These are phyloP conservation scores for Podocnemis expansa DNA, from an alignment of 2,113 vertebrate genomes.

Conservation along the genomic window DNA sequence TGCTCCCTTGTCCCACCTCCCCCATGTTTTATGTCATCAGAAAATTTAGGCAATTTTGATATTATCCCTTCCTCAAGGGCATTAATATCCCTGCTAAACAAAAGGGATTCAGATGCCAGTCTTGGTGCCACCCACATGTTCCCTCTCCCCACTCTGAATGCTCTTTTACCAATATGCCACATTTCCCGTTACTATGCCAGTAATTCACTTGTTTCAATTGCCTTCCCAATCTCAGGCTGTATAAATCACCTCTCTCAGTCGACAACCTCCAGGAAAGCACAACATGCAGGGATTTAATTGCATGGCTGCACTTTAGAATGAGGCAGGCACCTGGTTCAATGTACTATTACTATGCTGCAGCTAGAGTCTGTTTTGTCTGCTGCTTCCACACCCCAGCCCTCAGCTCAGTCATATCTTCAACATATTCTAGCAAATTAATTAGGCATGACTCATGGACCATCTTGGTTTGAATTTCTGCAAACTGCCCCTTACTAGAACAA, in stretches of 20 bases:
- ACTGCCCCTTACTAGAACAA: conserved; percentile 69
- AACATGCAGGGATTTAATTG: not conserved
- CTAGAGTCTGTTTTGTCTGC: conserved; percentile 57
- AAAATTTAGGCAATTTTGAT: not conserved
- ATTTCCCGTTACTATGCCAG: not conserved
- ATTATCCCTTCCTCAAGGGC: conserved; percentile 31
- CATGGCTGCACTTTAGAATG: not conserved
- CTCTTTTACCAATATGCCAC: not conserved
- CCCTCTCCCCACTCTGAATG: not conserved
- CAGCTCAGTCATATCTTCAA: conserved; percentile 31
- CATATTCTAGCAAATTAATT: conserved; percentile 48
- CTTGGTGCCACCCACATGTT: rapidly evolving
- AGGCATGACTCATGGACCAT: conserved; percentile 64
- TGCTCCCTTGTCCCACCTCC: not conserved
- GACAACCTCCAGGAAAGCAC: not conserved
- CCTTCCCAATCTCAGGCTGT: not conserved
- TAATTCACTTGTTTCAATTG: conserved; percentile 23
- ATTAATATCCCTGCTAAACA: not conserved
- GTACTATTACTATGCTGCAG: conserved; percentile 10
- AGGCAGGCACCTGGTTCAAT: not conserved
- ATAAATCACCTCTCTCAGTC: not conserved
- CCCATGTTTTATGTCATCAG: not conserved
- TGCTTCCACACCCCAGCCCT: not conserved
- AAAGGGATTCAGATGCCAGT: not conserved
- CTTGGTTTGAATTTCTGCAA: conserved; percentile 45